phyloP scores from a whole-genome alignment of 1,140 invertebrate genomes.

The Centruroides sculpturatus region DNA sequence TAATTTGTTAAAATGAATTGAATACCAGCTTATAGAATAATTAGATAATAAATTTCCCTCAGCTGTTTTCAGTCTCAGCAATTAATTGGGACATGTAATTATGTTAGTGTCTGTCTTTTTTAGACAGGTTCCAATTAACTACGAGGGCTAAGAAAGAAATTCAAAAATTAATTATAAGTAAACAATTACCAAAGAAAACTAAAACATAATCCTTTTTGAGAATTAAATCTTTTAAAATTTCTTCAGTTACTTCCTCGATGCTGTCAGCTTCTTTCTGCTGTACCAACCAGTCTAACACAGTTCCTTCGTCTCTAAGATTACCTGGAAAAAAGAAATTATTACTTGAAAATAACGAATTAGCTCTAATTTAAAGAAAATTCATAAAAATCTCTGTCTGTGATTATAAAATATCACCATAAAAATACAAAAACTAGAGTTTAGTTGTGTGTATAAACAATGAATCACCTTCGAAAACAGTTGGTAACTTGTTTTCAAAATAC shows the following conservation, averaged over 20 bases:
- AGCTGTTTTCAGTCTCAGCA: no score
- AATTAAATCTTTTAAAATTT: conserved; percentile 20
- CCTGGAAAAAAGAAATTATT: conserved; percentile 31
- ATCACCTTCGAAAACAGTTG: conserved; percentile 36
- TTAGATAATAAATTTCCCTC: no score
- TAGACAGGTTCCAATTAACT: no score
- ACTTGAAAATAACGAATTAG: neutral
- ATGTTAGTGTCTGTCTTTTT: no score
- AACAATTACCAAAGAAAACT: conserved; percentile 19
- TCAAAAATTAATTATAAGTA: no score
- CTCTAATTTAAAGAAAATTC: neutral
- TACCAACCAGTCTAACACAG: conserved; percentile 76
- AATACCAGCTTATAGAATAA: no score
- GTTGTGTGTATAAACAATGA: conserved; percentile 73
- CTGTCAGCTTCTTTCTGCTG: conserved; percentile 79
- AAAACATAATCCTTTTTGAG: conserved; percentile 21
- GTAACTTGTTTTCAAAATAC: conserved; percentile 23
- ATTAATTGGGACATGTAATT: no score
- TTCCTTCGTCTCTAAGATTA: conserved; percentile 77
- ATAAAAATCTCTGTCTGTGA: neutral
- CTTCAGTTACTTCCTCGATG: conserved; percentile 77
- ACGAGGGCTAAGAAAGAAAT: no score
- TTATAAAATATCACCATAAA: neutral
- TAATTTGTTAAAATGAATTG: no score
- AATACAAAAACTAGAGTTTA: conserved; percentile 85